A percentile compares a stretch with the other conserved stretches of the same genome.
These are phyloP conservation scores for Colius striatus DNA, from an alignment of 2,113 vertebrate species.

Conservation along the genomic window DNA sequence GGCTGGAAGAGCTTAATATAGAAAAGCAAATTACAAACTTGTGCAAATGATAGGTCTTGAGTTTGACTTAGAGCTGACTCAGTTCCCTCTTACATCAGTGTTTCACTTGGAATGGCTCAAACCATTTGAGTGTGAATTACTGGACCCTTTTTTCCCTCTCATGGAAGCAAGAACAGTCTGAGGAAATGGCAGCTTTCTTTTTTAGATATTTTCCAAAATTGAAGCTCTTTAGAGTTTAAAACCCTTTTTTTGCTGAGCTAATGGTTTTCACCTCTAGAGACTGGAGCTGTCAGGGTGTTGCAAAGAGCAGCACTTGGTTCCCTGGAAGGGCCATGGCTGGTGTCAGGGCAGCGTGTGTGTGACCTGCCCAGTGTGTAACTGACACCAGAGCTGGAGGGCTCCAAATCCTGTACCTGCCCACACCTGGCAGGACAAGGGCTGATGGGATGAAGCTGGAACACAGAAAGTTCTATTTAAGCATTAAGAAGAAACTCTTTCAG, in stretches of 20 bases:
- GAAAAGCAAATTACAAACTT: neutral
- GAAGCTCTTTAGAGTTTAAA: neutral
- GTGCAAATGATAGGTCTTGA: neutral
- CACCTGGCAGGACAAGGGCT: no score
- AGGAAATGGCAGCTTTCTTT: neutral
- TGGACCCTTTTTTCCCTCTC: neutral
- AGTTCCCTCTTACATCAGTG: accelerated
- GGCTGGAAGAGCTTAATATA: neutral
- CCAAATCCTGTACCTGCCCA: neutral
- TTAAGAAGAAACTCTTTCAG: no score
- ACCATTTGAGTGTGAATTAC: neutral
- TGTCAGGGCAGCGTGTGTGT: neutral
- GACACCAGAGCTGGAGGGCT: neutral
- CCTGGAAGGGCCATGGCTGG: neutral
- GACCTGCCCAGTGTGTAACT: no score
- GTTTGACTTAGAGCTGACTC: neutral
- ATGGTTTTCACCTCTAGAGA: neutral
- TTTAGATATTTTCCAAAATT: neutral
- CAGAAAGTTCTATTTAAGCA: no score
- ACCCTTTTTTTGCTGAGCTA: neutral
- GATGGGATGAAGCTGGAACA: no score
- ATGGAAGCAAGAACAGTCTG: neutral
- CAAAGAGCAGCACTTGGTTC: neutral
- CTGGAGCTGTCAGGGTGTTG: neutral
- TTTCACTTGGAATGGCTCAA: neutral